Conservation (phyloP, 2,888 invertebrate genomes). For the Micoletzkya japonica region DNA sequence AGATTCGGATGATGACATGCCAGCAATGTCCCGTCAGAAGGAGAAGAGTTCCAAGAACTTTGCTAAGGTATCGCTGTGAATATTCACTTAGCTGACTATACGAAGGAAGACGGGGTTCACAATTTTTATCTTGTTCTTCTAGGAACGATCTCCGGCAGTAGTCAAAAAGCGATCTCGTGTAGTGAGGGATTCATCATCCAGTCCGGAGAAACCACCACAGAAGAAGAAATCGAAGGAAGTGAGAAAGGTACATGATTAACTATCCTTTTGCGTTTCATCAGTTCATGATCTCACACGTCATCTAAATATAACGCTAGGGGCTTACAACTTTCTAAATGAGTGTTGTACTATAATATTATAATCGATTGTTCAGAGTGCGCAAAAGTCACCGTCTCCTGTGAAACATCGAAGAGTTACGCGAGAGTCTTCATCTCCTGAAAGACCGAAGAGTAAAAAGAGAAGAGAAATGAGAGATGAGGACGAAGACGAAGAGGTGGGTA, state of each 20-base stretch:
- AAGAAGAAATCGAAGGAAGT: neutral
- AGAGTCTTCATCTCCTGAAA: neutral
- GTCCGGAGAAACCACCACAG: conserved; percentile 5
- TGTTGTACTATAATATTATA: no score
- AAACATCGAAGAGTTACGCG: neutral
- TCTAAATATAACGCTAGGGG: no score
- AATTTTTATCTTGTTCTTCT: neutral
- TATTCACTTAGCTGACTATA: no score
- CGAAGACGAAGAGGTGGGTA: conserved; percentile 3
- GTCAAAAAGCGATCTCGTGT: conserved; percentile 16
- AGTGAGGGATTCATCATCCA: conserved; percentile 3
- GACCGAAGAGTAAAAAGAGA: neutral
- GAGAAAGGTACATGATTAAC: neutral
- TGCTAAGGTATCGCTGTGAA: no score
- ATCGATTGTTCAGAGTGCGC: no score
- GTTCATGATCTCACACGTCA: no score
- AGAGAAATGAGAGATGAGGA: conserved; percentile 1
- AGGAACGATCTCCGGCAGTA: neutral
- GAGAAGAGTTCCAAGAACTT: conserved; percentile 8
- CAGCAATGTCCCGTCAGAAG: conserved; percentile 5
- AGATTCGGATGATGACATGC: conserved; percentile 21
- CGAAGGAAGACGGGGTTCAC: neutral
- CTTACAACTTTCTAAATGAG: no score
- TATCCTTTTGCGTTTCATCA: neutral
- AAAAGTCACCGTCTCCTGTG: neutral